Conservation (phyloP, 2,888 invertebrate species). For the Epirrhoe alternata region DNA sequence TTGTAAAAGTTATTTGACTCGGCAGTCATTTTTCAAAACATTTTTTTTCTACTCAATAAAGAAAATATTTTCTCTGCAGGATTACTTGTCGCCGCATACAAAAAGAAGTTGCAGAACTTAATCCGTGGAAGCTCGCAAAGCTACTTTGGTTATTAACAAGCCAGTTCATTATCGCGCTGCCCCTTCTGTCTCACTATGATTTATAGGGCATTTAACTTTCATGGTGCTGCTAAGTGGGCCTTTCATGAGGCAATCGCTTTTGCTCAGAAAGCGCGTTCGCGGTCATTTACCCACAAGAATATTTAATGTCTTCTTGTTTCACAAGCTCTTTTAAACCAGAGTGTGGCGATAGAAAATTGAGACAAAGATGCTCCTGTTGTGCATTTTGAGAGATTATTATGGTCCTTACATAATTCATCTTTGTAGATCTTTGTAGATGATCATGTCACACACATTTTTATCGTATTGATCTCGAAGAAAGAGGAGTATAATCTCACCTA, state of each 20-base stretch:
- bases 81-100: background rate
- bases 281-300: background rate
- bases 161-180: conserved; percentile 66
- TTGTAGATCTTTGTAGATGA: too few species aligned
- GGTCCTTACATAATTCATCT: too few species aligned
- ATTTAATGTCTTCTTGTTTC: too few species aligned
- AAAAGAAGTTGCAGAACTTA: background rate
- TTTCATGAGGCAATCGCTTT: conserved; percentile 59
- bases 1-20: too few species aligned
- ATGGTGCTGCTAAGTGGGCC: conserved; percentile 78
- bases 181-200: conserved; percentile 70
- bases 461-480: too few species aligned
- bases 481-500: too few species aligned
- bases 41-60: background rate
- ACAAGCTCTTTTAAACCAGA: too few species aligned
- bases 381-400: too few species aligned
- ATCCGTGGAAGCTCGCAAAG: conserved; percentile 29
- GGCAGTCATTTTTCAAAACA: too few species aligned
- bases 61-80: background rate
- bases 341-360: too few species aligned
- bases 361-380: too few species aligned
- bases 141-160: conserved; percentile 64
- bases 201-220: conserved; percentile 81
- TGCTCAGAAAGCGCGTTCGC: conserved; percentile 8
- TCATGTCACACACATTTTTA: too few species aligned